phyloP scores from a whole-genome alignment of 2,113 vertebrate genomes.

The Lucifuga dentata region DNA sequence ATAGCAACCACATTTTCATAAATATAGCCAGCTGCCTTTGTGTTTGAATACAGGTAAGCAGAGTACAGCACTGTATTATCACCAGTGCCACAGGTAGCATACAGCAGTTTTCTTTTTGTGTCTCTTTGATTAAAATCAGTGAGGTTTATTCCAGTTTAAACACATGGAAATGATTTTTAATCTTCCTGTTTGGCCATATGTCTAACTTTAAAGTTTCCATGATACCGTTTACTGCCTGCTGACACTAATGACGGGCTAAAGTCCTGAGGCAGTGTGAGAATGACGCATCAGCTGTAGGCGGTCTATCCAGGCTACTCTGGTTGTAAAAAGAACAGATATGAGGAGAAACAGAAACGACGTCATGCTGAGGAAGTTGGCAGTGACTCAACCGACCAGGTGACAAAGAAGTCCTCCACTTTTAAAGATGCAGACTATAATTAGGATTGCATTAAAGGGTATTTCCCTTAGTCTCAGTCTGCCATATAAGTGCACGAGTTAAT shows the following conservation, averaged over 20 bases:
- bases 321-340: slow-evolving; percentile 25
- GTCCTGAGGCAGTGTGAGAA: slow-evolving; percentile 36
- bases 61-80: no score
- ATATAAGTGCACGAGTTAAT: background rate
- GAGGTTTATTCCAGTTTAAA: background rate
- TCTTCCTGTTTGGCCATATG: background rate
- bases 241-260: background rate
- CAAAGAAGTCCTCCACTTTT: background rate
- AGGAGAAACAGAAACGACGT: background rate
- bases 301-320: background rate
- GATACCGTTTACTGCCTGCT: background rate
- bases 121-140: no score
- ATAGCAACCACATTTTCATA: no score
- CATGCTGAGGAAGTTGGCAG: slow-evolving; percentile 39
- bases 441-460: background rate
- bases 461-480: background rate
- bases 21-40: background rate
- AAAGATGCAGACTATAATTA: slow-evolving; percentile 46
- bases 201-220: slow-evolving; percentile 4
- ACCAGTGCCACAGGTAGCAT: no score
- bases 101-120: no score
- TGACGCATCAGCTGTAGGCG: slow-evolving; percentile 37
- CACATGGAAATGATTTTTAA: background rate
- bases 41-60: no score
- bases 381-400: slow-evolving; percentile 50